Base-by-base conservation (phyloP, 2,888 invertebrate species). In the Leucophenga maculata region DNA sequence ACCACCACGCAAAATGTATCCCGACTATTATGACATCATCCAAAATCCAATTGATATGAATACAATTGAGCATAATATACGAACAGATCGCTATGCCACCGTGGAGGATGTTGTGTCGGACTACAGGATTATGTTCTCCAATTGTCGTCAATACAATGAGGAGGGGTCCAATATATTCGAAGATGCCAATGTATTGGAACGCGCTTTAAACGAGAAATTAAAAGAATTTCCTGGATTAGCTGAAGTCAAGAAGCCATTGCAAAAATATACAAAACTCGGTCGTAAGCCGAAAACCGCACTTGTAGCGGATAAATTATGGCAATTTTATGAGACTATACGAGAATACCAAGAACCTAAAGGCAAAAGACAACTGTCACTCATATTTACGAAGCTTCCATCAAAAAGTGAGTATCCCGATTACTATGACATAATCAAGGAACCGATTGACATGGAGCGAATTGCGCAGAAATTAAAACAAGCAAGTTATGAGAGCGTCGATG, bases 101-200 rank as follows among this genome's bases (percentile, higher is more conserved):
- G 90, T 98, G 44, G 95, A 96, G 69, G 97, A 97, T 79, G 91
- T 98, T 76, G 93, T 96, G 0, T 91, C 93, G 0, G 98, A 98
- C 86, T 94, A 93, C 82, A 91, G 94, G 76, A 90, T 97, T n/a
- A 98, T 99, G 98, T 99, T 99, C 89, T 93, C 93, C 70, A 99
- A 99, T 89, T 99, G 99, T 84, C 94, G 97, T 0, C 95, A 95
- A 78, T 99, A 97, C 88, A 99, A 99, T 87, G 98, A 99, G 88
- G 96, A 98, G 88, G 94, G 95, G 11, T 99, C 98, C 0, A 93
- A 94, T 86, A 97, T 99, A 77, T 98, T 96, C 84, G 96, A 97
- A 80, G 98, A 98, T 89, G 97, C 98, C 1, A 95, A 93, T 83
- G 92, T 93, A 32, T 90, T 99, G 68, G 97, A 98, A 85, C 93